A percentile compares a stretch with the other conserved stretches of the same genome.
Conservation (phyloP, 2,797 vertebrate genomes). For the Pseudochromis fuscus region DNA sequence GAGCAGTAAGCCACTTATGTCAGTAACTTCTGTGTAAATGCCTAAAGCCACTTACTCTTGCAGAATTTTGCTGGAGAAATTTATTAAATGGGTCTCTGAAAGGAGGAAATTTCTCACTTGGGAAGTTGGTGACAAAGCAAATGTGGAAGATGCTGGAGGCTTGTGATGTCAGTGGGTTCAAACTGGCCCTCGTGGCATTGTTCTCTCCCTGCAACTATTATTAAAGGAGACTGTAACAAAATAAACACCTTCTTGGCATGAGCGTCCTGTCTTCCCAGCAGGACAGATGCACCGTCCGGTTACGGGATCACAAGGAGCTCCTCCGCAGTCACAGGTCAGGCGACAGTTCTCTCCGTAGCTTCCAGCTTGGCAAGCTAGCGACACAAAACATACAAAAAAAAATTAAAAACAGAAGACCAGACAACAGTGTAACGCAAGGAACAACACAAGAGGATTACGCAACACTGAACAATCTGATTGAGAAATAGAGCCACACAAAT, state of each 20-base stretch:
- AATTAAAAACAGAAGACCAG: background rate
- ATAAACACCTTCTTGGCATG: constrained; percentile 72
- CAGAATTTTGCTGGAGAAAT: constrained; percentile 11
- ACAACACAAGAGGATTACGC: constrained; percentile 4
- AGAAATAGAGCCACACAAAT: constrained; percentile 21
- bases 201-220: constrained; percentile 11
- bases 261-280: constrained; percentile 78
- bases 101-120: background rate
- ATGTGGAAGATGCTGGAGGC: background rate
- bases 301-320: constrained; percentile 51
- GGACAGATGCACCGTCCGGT: constrained; percentile 77
- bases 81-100: constrained; percentile 1
- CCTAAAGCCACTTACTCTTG: constrained; percentile 8
- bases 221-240: constrained; percentile 1
- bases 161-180: constrained; percentile 25
- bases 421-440: constrained; percentile 3
- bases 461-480: constrained; percentile 5
- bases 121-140: background rate
- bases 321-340: constrained; percentile 77
- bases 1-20: constrained; percentile 16
- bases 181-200: background rate
- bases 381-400: constrained; percentile 19
- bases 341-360: constrained; percentile 76
- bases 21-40: constrained; percentile 17
- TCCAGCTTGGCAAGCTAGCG: constrained; percentile 73